A percentile compares a stretch with the other conserved stretches of the same genome.
Conservation (phyloP, 2,113 vertebrate species). For the Oxygymnocypris stewartii region DNA sequence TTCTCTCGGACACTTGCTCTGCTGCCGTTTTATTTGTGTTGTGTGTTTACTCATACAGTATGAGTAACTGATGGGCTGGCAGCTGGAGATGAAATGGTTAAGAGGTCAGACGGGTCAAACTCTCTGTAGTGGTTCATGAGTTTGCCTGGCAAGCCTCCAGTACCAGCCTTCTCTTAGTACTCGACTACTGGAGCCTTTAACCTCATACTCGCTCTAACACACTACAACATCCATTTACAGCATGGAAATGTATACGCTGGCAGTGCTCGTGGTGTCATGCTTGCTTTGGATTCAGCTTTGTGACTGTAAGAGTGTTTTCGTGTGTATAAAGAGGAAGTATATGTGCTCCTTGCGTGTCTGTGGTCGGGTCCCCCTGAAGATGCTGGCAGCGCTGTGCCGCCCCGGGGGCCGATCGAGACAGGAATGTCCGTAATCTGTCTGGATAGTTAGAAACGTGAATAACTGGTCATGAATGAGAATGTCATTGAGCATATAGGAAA, state of each 20-base stretch:
- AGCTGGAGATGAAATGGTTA: slow-evolving; percentile 46
- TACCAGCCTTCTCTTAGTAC: slow-evolving; percentile 16
- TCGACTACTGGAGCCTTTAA: slow-evolving; percentile 40
- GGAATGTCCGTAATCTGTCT: slow-evolving; percentile 62
- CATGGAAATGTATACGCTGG: neutral
- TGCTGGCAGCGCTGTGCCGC: slow-evolving; percentile 49
- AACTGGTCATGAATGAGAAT: slow-evolving; percentile 71
- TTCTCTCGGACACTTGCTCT: slow-evolving; percentile 38
- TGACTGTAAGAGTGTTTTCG: neutral
- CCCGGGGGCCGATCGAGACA: slow-evolving; percentile 37
- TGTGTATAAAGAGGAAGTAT: slow-evolving; percentile 34
- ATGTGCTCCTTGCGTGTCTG: slow-evolving; percentile 57
- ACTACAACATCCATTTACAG: neutral
- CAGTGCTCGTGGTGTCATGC: neutral
- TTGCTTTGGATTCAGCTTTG: neutral
- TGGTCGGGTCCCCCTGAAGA: slow-evolving; percentile 47
- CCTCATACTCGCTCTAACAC: slow-evolving; percentile 41
- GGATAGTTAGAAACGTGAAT: slow-evolving; percentile 65
- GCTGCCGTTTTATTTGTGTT: slow-evolving; percentile 32
- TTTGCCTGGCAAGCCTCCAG: slow-evolving; percentile 50
- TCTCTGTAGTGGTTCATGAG: slow-evolving; percentile 51
- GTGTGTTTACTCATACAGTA: slow-evolving; percentile 47
- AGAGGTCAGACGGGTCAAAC: slow-evolving; percentile 53
- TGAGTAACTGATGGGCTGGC: slow-evolving; percentile 18
- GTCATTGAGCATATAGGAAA: slow-evolving; percentile 65